Evolutionary conservation across 2,797 vertebrate genomes (phyloP), one percentile per base, ranked within the genome.

Genomic region (Paratrypauchen microcephalus): DNA sequence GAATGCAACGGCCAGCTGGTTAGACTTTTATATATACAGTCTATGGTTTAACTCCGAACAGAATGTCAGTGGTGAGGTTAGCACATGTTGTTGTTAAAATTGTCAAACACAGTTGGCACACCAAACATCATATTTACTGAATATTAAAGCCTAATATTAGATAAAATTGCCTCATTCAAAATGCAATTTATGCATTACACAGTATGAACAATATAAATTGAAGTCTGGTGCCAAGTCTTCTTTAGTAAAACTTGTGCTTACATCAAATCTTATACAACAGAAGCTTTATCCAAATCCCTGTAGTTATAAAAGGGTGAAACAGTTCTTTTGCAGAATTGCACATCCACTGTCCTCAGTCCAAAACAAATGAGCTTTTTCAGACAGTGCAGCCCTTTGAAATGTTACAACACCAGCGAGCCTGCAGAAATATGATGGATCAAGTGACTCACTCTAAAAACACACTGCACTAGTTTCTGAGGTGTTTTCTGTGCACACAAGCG

Each of bases 401-500:
- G 57, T 63, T 52, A 55, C 65, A 52, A 66, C 21, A 36, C 12
- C 58, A 26, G 1, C 19, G 16, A 60, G 56, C 23, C 30, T 19
- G 19, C 61, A 18, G 18, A 65, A 65, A 45, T 56, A 64, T 66
- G 15, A 63, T 57, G 32, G 45, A 64, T 65, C 50, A 36, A 5
- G 54, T 39, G 28, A 66, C 59, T 72, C 16, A 5, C 67, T 32
- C 50, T 65, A 50, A 66, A 57, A 64, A 48, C 58, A 56, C 36
- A 30, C 28, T 56, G 41, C 47, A 30, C 28, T 36, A 60, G 54
- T 66, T 59, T 55, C 50, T 48, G 60, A 65, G 57, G 61, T 69
- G 68, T 75, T 73, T 82, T 56, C 63, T 80, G 63, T 52, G 47
- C 52, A 36, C 65, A 57, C 32, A 67, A 39, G 65, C 4, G 52